Evolutionary conservation across 2,113 vertebrate species (phyloP).

Genomic region (Camelus dromedarius): DNA sequence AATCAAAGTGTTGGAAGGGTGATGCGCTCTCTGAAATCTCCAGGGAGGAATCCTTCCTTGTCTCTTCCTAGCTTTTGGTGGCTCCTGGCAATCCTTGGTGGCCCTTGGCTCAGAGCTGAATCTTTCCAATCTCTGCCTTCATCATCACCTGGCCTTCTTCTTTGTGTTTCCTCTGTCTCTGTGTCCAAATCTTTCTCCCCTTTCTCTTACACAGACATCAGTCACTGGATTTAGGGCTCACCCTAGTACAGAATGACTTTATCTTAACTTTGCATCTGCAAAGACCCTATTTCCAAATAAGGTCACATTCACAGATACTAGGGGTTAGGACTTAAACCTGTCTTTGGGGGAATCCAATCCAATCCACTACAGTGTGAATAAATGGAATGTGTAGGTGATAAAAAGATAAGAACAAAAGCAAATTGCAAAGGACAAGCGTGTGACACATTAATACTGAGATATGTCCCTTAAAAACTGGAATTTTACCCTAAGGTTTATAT

Average conservation of each 20-base stretch:
- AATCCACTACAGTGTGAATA: neutral
- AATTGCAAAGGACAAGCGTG: neutral
- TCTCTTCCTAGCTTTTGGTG: neutral
- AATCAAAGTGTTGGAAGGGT: neutral
- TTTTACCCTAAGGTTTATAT: neutral
- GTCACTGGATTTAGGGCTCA: neutral
- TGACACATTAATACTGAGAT: neutral
- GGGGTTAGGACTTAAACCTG: neutral
- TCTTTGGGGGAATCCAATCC: neutral
- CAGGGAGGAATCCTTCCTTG: neutral
- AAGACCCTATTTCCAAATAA: neutral
- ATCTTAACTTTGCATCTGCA: neutral
- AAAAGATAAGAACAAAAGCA: neutral
- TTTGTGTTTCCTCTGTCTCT: neutral
- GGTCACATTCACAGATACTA: neutral
- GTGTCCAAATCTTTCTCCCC: neutral
- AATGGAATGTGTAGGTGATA: too few relatives aligned
- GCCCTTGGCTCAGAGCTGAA: neutral
- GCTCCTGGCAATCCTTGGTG: neutral
- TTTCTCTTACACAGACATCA: neutral
- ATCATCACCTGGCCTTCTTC: neutral
- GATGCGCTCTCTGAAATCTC: neutral
- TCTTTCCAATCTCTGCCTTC: neutral
- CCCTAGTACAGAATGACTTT: neutral
- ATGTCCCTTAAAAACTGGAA: neutral